Evolutionary conservation across 1,140 invertebrate genomes (phyloP).

Genomic region (Heliconius melpomene): DNA sequence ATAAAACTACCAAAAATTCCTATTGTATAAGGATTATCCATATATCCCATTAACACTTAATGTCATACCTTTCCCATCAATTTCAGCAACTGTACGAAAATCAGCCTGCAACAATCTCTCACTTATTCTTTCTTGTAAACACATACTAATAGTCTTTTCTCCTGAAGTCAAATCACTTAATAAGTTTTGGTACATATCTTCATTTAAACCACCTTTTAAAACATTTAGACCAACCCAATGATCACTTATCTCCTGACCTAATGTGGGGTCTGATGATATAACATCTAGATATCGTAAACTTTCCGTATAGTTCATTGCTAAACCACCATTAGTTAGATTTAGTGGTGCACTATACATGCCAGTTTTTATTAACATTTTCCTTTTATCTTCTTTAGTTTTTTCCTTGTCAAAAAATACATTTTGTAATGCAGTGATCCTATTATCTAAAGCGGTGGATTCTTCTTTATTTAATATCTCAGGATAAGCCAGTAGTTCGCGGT

Average conservation of each 20-base stretch:
- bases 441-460: conserved; percentile 83
- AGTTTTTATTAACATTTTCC: conserved; percentile 50
- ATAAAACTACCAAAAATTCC: too few species aligned
- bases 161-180: conserved; percentile 59
- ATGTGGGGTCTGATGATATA: conserved; percentile 67
- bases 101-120: conserved; percentile 65
- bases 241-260: conserved; percentile 63
- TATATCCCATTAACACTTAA: background rate
- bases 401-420: conserved; percentile 82
- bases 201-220: conserved; percentile 51
- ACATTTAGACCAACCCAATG: conserved; percentile 67
- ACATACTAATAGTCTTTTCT: conserved; percentile 53
- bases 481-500: conserved; percentile 83
- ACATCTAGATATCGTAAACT: conserved; percentile 80
- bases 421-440: conserved; percentile 80
- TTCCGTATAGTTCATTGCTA: conserved; percentile 82
- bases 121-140: conserved; percentile 62
- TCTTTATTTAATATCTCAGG: conserved; percentile 87
- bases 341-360: conserved; percentile 71
- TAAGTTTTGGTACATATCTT: conserved; percentile 62
- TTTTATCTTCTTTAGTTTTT: conserved; percentile 56
- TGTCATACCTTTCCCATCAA: conserved; percentile 58
- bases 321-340: conserved; percentile 64
- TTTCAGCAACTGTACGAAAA: conserved; percentile 60
- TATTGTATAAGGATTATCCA: too few species aligned